Evolutionary conservation across 2,113 vertebrate genomes (phyloP).

Genomic region (Prochilodus magdalenae): DNA sequence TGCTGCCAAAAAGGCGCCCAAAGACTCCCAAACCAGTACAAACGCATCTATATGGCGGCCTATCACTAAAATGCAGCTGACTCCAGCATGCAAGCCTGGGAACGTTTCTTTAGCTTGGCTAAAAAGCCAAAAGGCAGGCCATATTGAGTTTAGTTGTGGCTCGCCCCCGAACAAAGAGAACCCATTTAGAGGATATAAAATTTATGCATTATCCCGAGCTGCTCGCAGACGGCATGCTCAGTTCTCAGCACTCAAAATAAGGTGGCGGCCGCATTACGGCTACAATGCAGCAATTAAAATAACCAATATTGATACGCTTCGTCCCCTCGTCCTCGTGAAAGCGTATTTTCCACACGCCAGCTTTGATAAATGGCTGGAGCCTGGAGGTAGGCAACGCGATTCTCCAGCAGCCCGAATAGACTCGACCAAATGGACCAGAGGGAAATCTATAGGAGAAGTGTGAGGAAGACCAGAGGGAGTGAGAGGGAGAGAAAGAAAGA

Average conservation of each 20-base stretch:
- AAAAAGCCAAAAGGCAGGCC: not conserved
- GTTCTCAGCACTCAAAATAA: constrained; percentile 10
- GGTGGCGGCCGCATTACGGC: not conserved
- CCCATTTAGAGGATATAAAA: constrained; percentile 16
- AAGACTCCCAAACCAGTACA: not conserved
- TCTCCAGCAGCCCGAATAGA: not conserved
- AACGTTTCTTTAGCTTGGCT: not conserved
- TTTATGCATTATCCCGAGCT: not conserved
- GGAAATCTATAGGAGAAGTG: constrained; percentile 41
- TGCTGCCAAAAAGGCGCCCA: no score
- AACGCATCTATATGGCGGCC: not conserved
- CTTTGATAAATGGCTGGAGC: constrained; percentile 57
- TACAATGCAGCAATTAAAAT: constrained; percentile 51
- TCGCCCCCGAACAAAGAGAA: not conserved
- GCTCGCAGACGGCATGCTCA: not conserved
- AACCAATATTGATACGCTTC: constrained; percentile 56
- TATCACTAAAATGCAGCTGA: not conserved
- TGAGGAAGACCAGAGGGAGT: not conserved
- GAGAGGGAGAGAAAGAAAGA: no score
- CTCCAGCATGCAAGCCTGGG: not conserved
- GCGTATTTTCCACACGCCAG: constrained; percentile 58
- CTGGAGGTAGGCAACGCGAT: constrained; percentile 37
- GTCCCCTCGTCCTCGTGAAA: constrained; percentile 53
- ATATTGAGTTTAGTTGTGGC: constrained; percentile 12
- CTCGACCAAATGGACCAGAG: constrained; percentile 26